A percentile compares a stretch with the other conserved stretches of the same genome.
phyloP scores from a whole-genome alignment of 2,797 vertebrate genomes.

The Pseudomugil gertrudae region DNA sequence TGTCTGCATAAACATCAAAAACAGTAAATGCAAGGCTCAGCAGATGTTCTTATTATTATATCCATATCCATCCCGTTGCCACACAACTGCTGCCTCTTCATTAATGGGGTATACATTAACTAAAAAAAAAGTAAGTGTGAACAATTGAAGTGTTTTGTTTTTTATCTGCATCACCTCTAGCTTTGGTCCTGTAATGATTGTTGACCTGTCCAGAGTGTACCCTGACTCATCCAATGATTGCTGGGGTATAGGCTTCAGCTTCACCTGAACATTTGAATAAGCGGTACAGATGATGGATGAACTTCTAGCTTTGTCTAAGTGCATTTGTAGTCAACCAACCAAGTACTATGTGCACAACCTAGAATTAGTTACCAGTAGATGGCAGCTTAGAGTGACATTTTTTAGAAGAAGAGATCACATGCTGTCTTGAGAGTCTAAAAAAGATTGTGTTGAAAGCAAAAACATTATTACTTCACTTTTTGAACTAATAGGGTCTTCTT shows the following conservation, averaged over 20 bases:
- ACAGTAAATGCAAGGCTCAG: constrained; percentile 5
- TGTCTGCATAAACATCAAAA: neutral
- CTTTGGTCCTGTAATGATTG: no score
- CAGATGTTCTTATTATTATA: neutral
- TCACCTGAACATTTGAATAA: no score
- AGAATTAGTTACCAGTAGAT: constrained; percentile 62
- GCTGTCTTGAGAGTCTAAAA: neutral
- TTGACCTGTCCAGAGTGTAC: no score
- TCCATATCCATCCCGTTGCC: constrained; percentile 7
- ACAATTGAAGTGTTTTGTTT: constrained; percentile 3
- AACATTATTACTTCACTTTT: neutral
- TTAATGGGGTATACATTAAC: neutral
- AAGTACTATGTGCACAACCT: neutral
- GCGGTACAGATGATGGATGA: no score
- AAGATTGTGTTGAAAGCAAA: neutral
- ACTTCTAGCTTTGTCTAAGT: neutral
- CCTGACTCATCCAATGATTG: no score
- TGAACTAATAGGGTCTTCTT: neutral
- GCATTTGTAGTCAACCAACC: neutral
- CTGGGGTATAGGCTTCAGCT: no score
- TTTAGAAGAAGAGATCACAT: neutral
- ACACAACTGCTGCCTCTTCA: neutral
- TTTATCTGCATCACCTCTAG: neutral
- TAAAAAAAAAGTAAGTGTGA: neutral
- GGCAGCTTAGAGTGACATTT: constrained; percentile 65